A percentile compares a stretch with the other conserved stretches of the same genome.
phyloP scores from a whole-genome alignment of 2,888 invertebrate genomes.

The Lymantria dispar region DNA sequence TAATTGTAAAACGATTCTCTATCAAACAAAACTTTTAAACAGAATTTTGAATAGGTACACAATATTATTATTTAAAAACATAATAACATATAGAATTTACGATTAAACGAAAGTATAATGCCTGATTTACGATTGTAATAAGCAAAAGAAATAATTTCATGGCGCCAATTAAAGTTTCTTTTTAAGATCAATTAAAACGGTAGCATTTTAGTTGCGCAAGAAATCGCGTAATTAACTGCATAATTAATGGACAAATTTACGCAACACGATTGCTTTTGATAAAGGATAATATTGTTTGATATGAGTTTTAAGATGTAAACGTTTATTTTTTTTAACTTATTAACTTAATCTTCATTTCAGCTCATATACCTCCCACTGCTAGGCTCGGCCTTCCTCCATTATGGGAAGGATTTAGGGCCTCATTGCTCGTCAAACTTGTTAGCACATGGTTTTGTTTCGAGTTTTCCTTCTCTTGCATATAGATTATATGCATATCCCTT shows the following conservation, averaged over 20 bases:
- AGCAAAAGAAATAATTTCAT: slow-evolving; percentile 33
- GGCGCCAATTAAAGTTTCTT: slow-evolving; percentile 49
- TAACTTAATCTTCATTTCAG: too few species aligned
- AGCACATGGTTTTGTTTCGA: too few species aligned
- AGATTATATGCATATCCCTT: too few species aligned
- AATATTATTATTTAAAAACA: slow-evolving; percentile 21
- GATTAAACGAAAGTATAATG: slow-evolving; percentile 46
- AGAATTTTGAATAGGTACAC: too few species aligned
- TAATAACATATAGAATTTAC: slow-evolving; percentile 53
- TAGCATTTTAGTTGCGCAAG: slow-evolving; percentile 60
- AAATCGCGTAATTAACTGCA: slow-evolving; percentile 53
- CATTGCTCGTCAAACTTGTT: too few species aligned
- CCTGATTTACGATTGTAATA: slow-evolving; percentile 51
- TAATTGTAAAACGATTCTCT: too few species aligned
- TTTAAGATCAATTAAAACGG: slow-evolving; percentile 65
- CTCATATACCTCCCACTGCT: not conserved
- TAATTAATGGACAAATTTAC: slow-evolving; percentile 69
- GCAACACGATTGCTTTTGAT: slow-evolving; percentile 35
- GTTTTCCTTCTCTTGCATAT: too few species aligned
- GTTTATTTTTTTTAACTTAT: not conserved
- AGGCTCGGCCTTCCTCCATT: too few species aligned
- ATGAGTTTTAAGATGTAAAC: slow-evolving; percentile 7
- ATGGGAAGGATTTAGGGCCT: too few species aligned
- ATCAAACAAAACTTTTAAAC: too few species aligned
- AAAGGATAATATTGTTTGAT: not conserved